Evolutionary conservation across 1,140 invertebrate genomes (phyloP), one percentile per base, ranked within the genome.

Genomic region (Bombus difficillimus): DNA sequence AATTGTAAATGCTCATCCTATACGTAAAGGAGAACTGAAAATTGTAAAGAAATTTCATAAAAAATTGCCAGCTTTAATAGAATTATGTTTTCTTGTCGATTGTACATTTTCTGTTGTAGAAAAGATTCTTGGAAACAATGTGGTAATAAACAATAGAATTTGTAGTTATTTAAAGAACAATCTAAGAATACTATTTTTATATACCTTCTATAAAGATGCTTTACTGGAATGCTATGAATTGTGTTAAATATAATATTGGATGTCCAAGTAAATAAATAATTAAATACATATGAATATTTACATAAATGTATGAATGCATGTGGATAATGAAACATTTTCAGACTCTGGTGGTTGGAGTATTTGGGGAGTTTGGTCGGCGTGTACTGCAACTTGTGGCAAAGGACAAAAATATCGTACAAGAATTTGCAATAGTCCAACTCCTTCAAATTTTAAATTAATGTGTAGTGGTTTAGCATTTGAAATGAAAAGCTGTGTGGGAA

Each of bases 161-260:
- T 34, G 3, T 9, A 43, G 47, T 71, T 34, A 15, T 41, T 15
- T 25, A 28, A 64, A 62, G 4, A 68, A 53, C 25, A 53, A 5
- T 66, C 28, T 64, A 8, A 37, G 0, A 64, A 39, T 66, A 28
- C 73, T n/a, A 66, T 69, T 34, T 22, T 34, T 41, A 39, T 59
- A 1, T 73, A 75, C 68, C 18, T 43, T 53, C 15, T 34, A 47
- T 59, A 13, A 64, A 87, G 86, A 87, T 87, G 82, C 34, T 43
- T 34, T 87, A 87, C 25, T 85, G 86, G 82, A 87, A 87, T 74
- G 86, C 86, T n/a, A 87, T 87, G 82, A 87, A 87, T 13, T 87
- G 86, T 41, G 68, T 87, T 15, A 87, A 87, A 32, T 71, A 87
- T 32, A 28, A 62, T 32, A 82, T 85, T 64, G 86, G 86, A 34